Base-by-base conservation (phyloP, 2,888 invertebrate genomes). In the Orthonevra nobilis region DNA sequence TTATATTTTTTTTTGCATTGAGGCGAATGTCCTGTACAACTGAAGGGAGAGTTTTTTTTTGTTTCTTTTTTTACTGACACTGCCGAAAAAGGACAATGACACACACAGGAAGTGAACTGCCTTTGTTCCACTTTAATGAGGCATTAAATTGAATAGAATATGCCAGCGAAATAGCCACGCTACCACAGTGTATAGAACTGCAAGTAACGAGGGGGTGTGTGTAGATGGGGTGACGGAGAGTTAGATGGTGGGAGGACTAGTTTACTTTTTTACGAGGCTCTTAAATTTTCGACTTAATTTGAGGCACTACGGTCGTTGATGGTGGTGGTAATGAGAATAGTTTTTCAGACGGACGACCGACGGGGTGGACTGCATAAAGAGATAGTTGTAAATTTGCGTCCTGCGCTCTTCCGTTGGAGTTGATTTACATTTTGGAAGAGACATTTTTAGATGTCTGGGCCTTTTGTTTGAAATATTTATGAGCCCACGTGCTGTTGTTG, bases 141-240 rank as follows among this genome's bases (percentile, higher is more conserved):
- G 68, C 81, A 81, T 74, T 74, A 81, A 81, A 81, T 81, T 81
- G 74, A 74, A 81, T 74, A 81, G 74, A 81, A 81, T 81, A 81
- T 69, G 81, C 74, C 74, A 68, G 38, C 50, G 69, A 58, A 81
- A 81, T 81, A 54, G 68, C 66, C 34, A 66, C 52, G n/a, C n/a
- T n/a, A n/a, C n/a, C n/a, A n/a, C n/a, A n/a, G n/a, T n/a, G n/a
- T 60, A 38, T 79, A 73, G 68, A 79, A 79, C 61, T 73, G 46
- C 66, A 54, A 10, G 34, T 20, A 9, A 17, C 23, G 44, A 26
- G 23, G 20, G 15, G 14, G 7, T 23, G 23, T 3, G 5, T 5
- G 5, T 23, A 5, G 32, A 17, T 6, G 17, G 9, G 50, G 26
- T 20, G 69, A 44, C 30, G 12, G 60, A 40, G 36, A n/a, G n/a